Evolutionary conservation across 2,888 invertebrate species (phyloP).

Genomic region (Amiota minor): DNA sequence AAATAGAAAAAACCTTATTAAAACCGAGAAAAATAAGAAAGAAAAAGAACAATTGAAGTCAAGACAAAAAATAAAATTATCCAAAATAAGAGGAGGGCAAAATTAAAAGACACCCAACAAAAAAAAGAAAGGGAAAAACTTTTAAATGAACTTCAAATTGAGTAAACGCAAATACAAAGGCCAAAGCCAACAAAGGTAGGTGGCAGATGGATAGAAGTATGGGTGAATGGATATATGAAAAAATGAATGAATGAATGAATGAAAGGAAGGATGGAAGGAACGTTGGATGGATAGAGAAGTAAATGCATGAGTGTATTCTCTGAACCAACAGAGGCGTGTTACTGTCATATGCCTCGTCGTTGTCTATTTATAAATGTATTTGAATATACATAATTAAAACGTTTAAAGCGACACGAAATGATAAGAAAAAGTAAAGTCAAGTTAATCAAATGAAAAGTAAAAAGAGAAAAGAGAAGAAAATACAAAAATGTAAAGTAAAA

Average conservation of each 20-base stretch:
- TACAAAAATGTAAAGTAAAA: too few species aligned
- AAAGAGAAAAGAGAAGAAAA: too few species aligned
- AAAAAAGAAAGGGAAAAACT: conserved; percentile 41
- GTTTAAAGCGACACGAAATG: neutral
- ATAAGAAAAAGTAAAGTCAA: too few species aligned
- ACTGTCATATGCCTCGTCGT: too few species aligned
- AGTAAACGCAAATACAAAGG: conserved; percentile 62
- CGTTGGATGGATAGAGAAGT: too few species aligned
- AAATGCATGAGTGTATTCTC: too few species aligned
- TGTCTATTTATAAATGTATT: neutral
- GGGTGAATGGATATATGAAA: conserved; percentile 25
- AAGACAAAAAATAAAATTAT: too few species aligned
- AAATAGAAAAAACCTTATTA: conserved; percentile 13
- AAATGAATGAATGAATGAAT: conserved; percentile 3
- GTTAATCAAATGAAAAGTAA: too few species aligned
- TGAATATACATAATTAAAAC: conserved; percentile 19
- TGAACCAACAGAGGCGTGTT: too few species aligned
- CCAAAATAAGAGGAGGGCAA: too few species aligned
- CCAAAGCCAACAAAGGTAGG: conserved; percentile 2
- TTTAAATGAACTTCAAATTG: conserved; percentile 65
- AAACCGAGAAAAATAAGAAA: conserved; percentile 5
- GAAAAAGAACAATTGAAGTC: neutral
- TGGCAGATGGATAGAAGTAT: conserved; percentile 47
- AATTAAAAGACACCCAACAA: too few species aligned
- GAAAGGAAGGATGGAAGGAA: too few species aligned